Base-by-base conservation (phyloP, 2,888 invertebrate genomes). In the Ephialtes manifestator region DNA sequence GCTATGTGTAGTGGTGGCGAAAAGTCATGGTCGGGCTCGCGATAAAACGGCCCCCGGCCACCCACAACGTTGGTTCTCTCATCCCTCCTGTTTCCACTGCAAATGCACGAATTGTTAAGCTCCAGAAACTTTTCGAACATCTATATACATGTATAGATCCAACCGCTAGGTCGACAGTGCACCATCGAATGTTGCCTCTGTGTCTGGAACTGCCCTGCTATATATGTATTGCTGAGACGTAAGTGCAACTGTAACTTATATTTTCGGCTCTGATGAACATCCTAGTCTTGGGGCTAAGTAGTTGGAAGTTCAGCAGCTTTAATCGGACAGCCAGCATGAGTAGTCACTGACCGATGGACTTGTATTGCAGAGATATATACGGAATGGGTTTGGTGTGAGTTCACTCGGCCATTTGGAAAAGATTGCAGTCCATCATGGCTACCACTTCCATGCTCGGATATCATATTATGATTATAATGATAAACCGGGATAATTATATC, bases 1-100 rank as follows among this genome's bases (percentile, higher is more conserved):
- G 81, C 77, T 53, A 70, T 85, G 79, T 70, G 71, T 79, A 71
- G 71, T 20, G 76, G 43, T 68, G 72, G 85, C 80, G 85, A 71
- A 85, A 87, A 89, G 87, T 85, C 85, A 79, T 72, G 81, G 80
- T 58, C 81, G 81, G 55, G 83, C 78, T 75, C 70, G 39, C 85
- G 86, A 76, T 88, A 86, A 87, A 87, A 87, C 79, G 53, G 35
- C 76, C 51, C 53, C 51, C 51, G 76, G 76, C 76, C 53, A 65
- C 48, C 76, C 76, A 48, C 65, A 20, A 18, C 65, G 31, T 53
- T 65, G 24, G 20, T 39, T 39, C n/a, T 35, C 51, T 5, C 46
- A 0, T 15, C 4, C 4, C 46, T 58, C 43, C 10, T n/a, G 15
- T 55, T 39, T 39, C 5, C 18, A 24, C 74, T 65, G 65, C 48